A percentile compares a stretch with the other conserved stretches of the same genome.
phyloP scores from a whole-genome alignment of 2,113 vertebrate genomes.

The Uropsilus gracilis region DNA sequence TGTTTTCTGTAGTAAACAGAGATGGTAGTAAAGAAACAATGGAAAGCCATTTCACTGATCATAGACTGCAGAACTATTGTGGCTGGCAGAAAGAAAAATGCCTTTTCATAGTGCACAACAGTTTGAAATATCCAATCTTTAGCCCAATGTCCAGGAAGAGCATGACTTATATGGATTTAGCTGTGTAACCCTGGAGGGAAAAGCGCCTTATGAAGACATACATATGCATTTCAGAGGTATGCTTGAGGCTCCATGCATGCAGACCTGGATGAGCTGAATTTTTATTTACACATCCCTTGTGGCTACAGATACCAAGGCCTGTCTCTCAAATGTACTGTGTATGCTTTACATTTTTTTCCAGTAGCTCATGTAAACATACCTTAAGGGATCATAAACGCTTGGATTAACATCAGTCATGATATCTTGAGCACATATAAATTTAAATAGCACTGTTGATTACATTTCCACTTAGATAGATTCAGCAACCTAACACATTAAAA shows the following conservation, averaged over 20 bases:
- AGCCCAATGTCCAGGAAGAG: background rate
- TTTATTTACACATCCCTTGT: background rate
- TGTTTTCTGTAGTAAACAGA: background rate
- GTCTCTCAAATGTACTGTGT: background rate
- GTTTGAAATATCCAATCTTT: background rate
- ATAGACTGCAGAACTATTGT: background rate
- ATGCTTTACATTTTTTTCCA: background rate
- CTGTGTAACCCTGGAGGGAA: background rate
- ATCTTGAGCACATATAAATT: conserved; percentile 45
- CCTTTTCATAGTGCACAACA: background rate
- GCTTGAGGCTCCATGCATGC: accelerated
- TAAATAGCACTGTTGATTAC: conserved; percentile 58
- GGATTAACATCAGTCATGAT: conserved; percentile 47
- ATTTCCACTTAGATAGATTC: conserved; percentile 43
- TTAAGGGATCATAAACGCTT: conserved; percentile 49
- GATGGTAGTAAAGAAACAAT: background rate
- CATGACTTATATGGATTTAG: background rate
- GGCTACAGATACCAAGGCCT: background rate
- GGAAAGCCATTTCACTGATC: background rate
- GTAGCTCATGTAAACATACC: conserved; percentile 37
- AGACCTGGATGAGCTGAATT: background rate
- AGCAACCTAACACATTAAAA: conserved; percentile 16
- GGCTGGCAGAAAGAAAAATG: background rate
- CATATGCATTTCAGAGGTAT: background rate
- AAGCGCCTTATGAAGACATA: background rate